These are phyloP conservation scores for Lamellibrachia luymesi DNA, from an alignment of 1,140 invertebrate genomes.

Conservation along the genomic window DNA sequence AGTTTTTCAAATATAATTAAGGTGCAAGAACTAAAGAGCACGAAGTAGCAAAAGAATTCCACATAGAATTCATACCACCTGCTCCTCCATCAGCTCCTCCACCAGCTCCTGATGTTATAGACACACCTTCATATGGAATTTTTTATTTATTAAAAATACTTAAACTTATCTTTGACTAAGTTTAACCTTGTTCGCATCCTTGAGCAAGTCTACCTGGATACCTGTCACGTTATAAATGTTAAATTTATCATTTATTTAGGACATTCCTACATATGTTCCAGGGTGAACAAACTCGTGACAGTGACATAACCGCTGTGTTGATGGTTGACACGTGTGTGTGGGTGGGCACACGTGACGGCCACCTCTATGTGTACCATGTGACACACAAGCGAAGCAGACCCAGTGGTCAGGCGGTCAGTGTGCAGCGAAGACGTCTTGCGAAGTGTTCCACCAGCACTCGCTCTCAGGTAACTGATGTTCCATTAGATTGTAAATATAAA, in stretches of 20 bases:
- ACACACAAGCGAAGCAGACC: not conserved
- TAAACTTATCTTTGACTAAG: no score
- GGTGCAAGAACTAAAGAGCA: no score
- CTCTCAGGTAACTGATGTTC: not conserved
- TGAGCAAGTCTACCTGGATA: no score
- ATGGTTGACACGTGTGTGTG: slow-evolving; percentile 56
- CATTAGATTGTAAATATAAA: not conserved
- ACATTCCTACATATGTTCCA: not conserved
- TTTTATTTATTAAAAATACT: no score
- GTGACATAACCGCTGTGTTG: slow-evolving; percentile 28
- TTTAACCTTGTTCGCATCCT: no score
- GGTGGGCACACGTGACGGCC: slow-evolving; percentile 62
- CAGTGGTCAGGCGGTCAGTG: not conserved
- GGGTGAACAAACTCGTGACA: not conserved
- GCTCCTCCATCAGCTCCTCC: no score
- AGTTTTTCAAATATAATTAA: no score
- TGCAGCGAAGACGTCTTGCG: not conserved
- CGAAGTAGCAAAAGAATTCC: no score
- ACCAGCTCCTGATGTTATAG: no score
- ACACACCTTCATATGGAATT: no score
- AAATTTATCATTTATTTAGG: slow-evolving; percentile 18
- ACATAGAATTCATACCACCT: no score
- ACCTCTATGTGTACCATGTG: slow-evolving; percentile 55
- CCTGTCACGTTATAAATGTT: slow-evolving; percentile 25
- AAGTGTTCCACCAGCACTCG: not conserved